Conservation (phyloP, 2,797 vertebrate species). For the Pipistrellus nathusii region DNA sequence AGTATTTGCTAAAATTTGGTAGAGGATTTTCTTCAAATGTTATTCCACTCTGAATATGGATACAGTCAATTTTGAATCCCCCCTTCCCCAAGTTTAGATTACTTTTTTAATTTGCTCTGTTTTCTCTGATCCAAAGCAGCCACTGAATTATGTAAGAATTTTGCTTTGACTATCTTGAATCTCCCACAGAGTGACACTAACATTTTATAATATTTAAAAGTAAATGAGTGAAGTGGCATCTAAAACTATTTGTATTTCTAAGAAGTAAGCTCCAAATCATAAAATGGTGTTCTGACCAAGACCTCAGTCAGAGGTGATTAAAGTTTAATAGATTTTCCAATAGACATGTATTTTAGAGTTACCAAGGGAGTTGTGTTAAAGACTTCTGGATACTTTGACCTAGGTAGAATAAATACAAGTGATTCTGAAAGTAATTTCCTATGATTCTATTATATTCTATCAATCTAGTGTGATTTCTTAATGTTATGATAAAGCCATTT, state of each 20-base stretch:
- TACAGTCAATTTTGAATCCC: background rate
- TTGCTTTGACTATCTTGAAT: background rate
- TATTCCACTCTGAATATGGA: background rate
- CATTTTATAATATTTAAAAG: background rate
- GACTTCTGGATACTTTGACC: background rate
- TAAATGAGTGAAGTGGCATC: background rate
- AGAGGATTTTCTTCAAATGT: background rate
- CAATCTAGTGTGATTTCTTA: background rate
- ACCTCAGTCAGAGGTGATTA: background rate
- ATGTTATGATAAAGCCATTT: background rate
- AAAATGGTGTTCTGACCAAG: background rate
- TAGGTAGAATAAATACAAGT: background rate
- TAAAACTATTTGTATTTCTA: background rate
- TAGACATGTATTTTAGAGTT: background rate
- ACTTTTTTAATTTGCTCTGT: background rate
- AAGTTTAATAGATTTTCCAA: background rate
- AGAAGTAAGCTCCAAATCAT: background rate
- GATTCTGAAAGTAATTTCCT: background rate
- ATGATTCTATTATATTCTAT: background rate
- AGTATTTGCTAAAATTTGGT: background rate
- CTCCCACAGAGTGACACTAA: background rate
- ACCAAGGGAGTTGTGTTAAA: background rate
- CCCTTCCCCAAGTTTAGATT: background rate
- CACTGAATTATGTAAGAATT: background rate
- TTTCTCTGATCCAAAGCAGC: background rate